Percentiles rank a stretch among this genome's conserved stretches.
These are phyloP conservation scores for Tineola bisselliella DNA, from an alignment of 2,888 invertebrate genomes.

Conservation along the genomic window DNA sequence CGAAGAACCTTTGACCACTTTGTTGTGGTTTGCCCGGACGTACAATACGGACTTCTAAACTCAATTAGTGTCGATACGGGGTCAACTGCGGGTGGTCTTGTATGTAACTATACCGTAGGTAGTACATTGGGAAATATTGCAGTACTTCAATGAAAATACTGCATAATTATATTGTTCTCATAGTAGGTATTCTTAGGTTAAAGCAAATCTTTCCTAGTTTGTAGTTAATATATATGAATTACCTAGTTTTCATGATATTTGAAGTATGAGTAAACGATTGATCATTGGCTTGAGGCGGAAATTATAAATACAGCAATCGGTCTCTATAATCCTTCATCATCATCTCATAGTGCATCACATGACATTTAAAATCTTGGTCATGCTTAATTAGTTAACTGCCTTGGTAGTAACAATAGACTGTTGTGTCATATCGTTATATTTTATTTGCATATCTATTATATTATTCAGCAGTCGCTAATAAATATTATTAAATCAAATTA, in stretches of 20 bases:
- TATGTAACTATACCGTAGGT: slow-evolving; percentile 15
- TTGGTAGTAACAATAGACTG: neutral
- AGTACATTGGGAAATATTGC: neutral
- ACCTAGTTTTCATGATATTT: too few species aligned
- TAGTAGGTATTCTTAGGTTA: too few species aligned
- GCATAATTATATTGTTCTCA: too few species aligned
- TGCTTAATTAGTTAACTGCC: neutral
- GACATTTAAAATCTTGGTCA: slow-evolving; percentile 22
- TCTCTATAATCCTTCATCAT: slow-evolving; percentile 16
- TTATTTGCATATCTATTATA: neutral
- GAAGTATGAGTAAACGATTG: slow-evolving; percentile 7
- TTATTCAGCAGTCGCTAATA: neutral
- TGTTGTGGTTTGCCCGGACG: slow-evolving; percentile 20
- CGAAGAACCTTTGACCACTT: slow-evolving; percentile 43
- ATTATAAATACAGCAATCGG: neutral
- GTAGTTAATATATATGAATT: too few species aligned
- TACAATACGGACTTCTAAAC: slow-evolving; percentile 37
- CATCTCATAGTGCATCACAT: slow-evolving; percentile 26
- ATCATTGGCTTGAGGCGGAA: slow-evolving; percentile 14
- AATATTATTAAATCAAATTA: neutral
- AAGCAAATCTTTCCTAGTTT: too few species aligned
- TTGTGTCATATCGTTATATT: neutral
- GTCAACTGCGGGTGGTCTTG: slow-evolving; percentile 43
- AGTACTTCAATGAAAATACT: too few species aligned
- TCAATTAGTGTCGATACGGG: slow-evolving; percentile 38